phyloP scores from a whole-genome alignment of 2,888 invertebrate species.

The Ptychoptera contaminata region DNA sequence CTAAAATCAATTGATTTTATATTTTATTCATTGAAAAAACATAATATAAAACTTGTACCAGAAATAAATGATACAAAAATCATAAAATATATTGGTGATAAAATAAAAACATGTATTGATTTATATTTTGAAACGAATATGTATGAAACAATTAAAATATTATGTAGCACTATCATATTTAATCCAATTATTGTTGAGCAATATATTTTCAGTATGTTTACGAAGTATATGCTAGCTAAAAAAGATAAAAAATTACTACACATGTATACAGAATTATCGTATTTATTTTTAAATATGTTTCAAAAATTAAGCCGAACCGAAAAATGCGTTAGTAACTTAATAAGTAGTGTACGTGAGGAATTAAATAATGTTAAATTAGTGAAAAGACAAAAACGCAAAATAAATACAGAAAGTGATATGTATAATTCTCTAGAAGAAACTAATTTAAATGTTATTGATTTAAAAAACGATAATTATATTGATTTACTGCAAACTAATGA shows the following conservation, averaged over 20 bases:
- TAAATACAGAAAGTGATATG: background rate
- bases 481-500: too few species aligned
- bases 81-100: constrained; percentile 11
- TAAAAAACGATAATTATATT: too few species aligned
- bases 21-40: too few species aligned
- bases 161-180: constrained; percentile 21
- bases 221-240: constrained; percentile 18
- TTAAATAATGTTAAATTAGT: constrained; percentile 13
- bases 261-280: constrained; percentile 21
- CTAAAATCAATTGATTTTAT: too few species aligned
- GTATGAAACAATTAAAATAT: constrained; percentile 18
- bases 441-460: too few species aligned
- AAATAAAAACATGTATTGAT: constrained; percentile 12
- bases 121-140: constrained; percentile 12
- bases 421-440: too few species aligned
- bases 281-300: constrained; percentile 24
- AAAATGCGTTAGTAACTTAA: constrained; percentile 21
- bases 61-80: background rate
- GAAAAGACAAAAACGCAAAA: constrained; percentile 12
- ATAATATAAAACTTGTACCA: background rate
- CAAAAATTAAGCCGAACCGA: constrained; percentile 24
- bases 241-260: constrained; percentile 16
- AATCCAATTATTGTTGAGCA: constrained; percentile 26
- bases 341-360: constrained; percentile 20
- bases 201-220: constrained; percentile 18